phyloP scores from a whole-genome alignment of 2,113 vertebrate genomes.

The Thomomys bottae region DNA sequence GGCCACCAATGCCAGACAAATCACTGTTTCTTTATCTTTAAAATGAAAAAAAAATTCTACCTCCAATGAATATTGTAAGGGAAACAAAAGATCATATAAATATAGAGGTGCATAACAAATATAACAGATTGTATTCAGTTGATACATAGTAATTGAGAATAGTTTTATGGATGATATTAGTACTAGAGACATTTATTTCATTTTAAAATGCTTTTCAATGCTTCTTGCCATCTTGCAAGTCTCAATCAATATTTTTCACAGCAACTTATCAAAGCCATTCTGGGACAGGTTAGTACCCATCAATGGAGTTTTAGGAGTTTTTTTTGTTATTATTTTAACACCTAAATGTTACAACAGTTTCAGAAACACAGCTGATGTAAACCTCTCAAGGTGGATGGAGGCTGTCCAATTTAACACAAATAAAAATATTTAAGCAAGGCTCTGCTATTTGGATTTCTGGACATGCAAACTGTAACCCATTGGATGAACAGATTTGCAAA shows the following conservation, averaged over 20 bases:
- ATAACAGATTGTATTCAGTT: neutral
- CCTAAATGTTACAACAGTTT: neutral
- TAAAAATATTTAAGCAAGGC: neutral
- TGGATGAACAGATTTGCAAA: neutral
- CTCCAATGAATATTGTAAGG: neutral
- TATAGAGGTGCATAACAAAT: neutral
- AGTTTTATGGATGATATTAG: neutral
- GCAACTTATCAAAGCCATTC: neutral
- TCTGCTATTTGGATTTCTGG: slow-evolving; percentile 29
- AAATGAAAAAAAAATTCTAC: neutral
- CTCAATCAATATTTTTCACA: neutral
- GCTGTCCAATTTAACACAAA: neutral
- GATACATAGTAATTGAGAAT: neutral
- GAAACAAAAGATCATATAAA: neutral
- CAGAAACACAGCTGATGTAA: slow-evolving; percentile 1
- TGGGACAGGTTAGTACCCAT: neutral
- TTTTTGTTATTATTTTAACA: neutral
- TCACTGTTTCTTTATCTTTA: slow-evolving; percentile 7
- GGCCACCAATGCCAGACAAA: neutral
- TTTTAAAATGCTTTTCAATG: neutral
- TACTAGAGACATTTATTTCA: neutral
- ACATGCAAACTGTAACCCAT: neutral
- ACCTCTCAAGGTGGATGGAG: slow-evolving; percentile 1
- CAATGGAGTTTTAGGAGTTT: neutral
- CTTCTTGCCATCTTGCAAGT: slow-evolving; percentile 3